Evolutionary conservation across 2,888 invertebrate species (phyloP), one percentile per base, ranked within the genome.

Genomic region (Cephonodes hylas): DNA sequence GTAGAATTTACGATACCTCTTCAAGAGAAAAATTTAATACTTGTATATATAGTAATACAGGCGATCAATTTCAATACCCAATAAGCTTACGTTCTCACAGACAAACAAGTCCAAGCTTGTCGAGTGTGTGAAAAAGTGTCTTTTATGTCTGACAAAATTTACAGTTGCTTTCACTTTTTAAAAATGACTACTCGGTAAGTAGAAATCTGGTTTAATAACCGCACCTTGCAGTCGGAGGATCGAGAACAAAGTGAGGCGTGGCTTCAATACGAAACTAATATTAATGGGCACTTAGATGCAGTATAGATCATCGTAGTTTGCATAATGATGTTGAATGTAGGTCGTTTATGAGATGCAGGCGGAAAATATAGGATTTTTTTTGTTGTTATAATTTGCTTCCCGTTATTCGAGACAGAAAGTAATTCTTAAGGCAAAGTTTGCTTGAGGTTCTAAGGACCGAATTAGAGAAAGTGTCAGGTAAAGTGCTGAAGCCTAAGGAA

Each of bases 191-290:
- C 57, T 2, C 53, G 27, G 27, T 18, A 31, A 53, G 53, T 18
- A 53, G 59, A 65, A 64, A 64, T 64, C 66, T 61, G 60, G 53
- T 66, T 61, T 61, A 56, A 61, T 67, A 61, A 23, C 59, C 60
- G 62, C 27, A 34, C 59, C 63, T 61, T 27, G 58, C 59, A 59
- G 56, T 42, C 3, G 13, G 38, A 3, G 10, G 8, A 60, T 34
- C 58, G 48, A 18, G 20, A 23, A 53, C 31, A 53, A 53, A 53
- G 31, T 53, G 7, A 31, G 31, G 53, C 18, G 53, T 3, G 31
- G 53, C 31, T 18, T n/a, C n/a, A n/a, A 27, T 53, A 53, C 27
- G 7, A 7, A 53, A 53, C 31, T 18, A 31, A 38, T 38, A 38
- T 38, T n/a, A 31, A 53, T 27, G 7, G 7, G 25, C 15, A 25